Conservation (phyloP, 2,888 invertebrate genomes). For the Mythimna vitellina region DNA sequence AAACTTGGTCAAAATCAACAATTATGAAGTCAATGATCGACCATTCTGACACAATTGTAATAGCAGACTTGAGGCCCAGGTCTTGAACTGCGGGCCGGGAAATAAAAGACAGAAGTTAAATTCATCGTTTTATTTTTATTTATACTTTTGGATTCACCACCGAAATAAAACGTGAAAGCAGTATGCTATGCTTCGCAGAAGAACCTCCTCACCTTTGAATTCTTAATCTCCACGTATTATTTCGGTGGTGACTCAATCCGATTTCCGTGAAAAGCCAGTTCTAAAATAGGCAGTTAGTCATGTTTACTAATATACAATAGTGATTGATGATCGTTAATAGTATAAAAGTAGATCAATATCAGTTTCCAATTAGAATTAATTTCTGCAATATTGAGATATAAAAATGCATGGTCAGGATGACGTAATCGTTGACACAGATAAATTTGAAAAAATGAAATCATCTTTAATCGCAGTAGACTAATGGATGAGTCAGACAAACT, state of each 20-base stretch:
- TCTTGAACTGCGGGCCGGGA: too few species aligned
- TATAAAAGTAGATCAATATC: background rate
- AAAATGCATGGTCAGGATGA: background rate
- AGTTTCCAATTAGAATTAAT: background rate
- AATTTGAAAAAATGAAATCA: background rate
- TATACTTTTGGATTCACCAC: too few species aligned
- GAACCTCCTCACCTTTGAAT: background rate
- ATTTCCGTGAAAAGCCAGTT: background rate
- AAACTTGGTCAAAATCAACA: too few species aligned
- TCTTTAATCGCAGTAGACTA: too few species aligned
- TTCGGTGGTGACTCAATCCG: background rate
- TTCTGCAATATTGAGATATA: background rate
- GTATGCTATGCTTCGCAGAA: too few species aligned
- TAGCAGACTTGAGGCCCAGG: too few species aligned
- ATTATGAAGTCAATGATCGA: too few species aligned
- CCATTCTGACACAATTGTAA: too few species aligned
- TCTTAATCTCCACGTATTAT: background rate
- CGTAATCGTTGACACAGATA: background rate
- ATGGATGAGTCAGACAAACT: too few species aligned
- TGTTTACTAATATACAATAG: background rate
- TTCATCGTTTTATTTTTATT: too few species aligned
- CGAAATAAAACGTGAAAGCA: too few species aligned
- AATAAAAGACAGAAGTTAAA: too few species aligned
- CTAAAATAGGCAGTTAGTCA: background rate
- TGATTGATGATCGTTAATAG: background rate